A percentile compares a stretch with the other conserved stretches of the same genome.
phyloP scores from a whole-genome alignment of 1,140 invertebrate species.

The Drosophila navojoa region DNA sequence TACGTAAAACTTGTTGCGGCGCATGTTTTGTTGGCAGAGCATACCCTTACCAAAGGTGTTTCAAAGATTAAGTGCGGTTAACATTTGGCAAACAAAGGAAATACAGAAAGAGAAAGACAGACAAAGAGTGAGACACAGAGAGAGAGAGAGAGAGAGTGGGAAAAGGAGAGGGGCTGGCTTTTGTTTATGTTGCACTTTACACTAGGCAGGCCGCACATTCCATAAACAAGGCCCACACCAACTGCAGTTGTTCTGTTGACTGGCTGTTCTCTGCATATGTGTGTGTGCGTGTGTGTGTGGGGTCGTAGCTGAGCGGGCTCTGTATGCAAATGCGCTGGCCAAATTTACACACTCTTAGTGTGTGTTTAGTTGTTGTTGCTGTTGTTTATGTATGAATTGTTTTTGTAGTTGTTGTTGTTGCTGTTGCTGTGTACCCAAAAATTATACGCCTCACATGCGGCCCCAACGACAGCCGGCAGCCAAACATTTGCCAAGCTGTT shows the following conservation, averaged over 20 bases:
- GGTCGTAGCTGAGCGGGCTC: conserved; percentile 24
- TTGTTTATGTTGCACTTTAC: conserved; percentile 78
- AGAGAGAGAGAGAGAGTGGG: no score
- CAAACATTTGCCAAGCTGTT: conserved; percentile 74
- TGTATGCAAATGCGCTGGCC: conserved; percentile 66
- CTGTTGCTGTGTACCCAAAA: conserved; percentile 73
- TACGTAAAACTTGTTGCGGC: conserved; percentile 16
- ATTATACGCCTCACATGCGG: conserved; percentile 66
- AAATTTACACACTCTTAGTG: conserved; percentile 60
- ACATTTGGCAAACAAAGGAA: conserved; percentile 32
- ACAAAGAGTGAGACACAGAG: not conserved
- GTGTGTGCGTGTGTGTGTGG: conserved; percentile 32
- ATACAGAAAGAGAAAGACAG: not conserved
- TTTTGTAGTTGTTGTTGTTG: conserved; percentile 28
- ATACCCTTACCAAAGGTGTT: conserved; percentile 47
- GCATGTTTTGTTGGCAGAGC: conserved; percentile 37
- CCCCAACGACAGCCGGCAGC: conserved; percentile 47
- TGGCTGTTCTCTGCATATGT: not conserved
- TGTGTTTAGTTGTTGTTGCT: conserved; percentile 31
- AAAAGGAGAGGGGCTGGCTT: no score
- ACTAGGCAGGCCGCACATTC: conserved; percentile 36
- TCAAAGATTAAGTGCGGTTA: conserved; percentile 70
- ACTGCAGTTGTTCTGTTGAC: conserved; percentile 61
- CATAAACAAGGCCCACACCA: conserved; percentile 66
- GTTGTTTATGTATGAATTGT: conserved; percentile 51